Conservation (phyloP, 1,140 invertebrate species). For the Drosophila fuyamai region DNA sequence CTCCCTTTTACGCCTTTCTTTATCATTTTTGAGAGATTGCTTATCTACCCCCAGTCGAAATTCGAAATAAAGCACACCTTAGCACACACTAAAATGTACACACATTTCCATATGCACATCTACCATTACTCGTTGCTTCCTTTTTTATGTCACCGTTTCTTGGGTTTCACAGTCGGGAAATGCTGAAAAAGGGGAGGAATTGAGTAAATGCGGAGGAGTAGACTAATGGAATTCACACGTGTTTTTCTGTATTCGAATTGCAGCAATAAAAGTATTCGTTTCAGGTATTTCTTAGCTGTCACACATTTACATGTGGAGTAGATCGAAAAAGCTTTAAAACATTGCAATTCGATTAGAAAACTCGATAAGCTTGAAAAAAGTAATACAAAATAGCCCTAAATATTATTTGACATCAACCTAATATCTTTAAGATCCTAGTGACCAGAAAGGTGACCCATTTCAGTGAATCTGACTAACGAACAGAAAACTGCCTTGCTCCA, state of each 20-base stretch:
- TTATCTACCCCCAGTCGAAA: slow-evolving; percentile 44
- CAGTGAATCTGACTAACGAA: too few relatives aligned
- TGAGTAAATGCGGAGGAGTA: not conserved
- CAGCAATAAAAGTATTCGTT: slow-evolving; percentile 35
- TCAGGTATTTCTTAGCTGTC: slow-evolving; percentile 27
- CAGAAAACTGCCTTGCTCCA: too few relatives aligned
- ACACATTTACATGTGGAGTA: not conserved
- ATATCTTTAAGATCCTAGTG: too few relatives aligned
- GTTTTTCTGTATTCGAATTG: slow-evolving; percentile 32
- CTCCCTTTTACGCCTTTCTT: not conserved
- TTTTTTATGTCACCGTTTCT: slow-evolving; percentile 33
- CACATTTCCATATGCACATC: slow-evolving; percentile 18
- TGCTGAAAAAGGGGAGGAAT: not conserved
- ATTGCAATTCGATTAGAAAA: not conserved
- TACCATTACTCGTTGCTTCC: slow-evolving; percentile 14
- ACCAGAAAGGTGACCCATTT: too few relatives aligned
- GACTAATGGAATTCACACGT: slow-evolving; percentile 45
- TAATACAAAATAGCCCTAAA: too few relatives aligned
- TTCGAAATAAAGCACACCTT: slow-evolving; percentile 36
- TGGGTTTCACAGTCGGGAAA: slow-evolving; percentile 28
- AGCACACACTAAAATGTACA: slow-evolving; percentile 8
- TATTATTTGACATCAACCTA: too few relatives aligned
- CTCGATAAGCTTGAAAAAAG: too few relatives aligned
- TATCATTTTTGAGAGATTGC: slow-evolving; percentile 45
- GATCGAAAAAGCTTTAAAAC: not conserved